phyloP scores from a whole-genome alignment of 2,113 vertebrate genomes.

The Himantopus leucocephalus region DNA sequence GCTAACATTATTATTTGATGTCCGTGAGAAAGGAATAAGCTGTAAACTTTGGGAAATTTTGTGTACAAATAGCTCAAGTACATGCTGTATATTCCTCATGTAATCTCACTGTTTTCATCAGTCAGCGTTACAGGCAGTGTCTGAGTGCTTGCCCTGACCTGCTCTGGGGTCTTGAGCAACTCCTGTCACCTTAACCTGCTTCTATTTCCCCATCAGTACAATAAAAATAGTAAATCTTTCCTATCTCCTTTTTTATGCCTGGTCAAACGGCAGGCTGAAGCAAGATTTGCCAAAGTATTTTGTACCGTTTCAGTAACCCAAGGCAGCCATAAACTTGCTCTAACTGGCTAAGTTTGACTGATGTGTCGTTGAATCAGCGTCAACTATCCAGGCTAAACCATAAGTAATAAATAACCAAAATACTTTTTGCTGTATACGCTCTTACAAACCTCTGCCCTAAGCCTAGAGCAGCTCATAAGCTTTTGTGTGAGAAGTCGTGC shows the following conservation, averaged over 20 bases:
- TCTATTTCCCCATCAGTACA: background rate
- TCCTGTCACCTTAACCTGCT: background rate
- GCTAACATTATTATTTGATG: background rate
- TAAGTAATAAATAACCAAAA: background rate
- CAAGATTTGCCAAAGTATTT: background rate
- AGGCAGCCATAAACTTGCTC: background rate
- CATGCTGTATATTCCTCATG: background rate
- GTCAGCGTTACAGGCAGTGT: background rate
- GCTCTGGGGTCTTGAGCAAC: background rate
- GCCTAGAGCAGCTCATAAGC: background rate
- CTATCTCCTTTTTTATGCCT: background rate
- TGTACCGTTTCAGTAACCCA: background rate
- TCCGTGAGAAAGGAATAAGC: background rate
- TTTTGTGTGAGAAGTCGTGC: background rate
- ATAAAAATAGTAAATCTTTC: conserved; percentile 5
- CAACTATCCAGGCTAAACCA: background rate
- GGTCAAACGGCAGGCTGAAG: background rate
- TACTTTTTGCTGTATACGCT: background rate
- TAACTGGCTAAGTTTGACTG: background rate
- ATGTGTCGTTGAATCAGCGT: background rate
- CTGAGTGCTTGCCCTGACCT: background rate
- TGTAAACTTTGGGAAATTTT: background rate
- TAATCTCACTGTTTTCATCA: background rate
- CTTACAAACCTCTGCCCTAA: background rate
- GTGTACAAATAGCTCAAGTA: background rate